Base-by-base conservation (phyloP, 2,888 invertebrate genomes). In the Aleiodes alternator region DNA sequence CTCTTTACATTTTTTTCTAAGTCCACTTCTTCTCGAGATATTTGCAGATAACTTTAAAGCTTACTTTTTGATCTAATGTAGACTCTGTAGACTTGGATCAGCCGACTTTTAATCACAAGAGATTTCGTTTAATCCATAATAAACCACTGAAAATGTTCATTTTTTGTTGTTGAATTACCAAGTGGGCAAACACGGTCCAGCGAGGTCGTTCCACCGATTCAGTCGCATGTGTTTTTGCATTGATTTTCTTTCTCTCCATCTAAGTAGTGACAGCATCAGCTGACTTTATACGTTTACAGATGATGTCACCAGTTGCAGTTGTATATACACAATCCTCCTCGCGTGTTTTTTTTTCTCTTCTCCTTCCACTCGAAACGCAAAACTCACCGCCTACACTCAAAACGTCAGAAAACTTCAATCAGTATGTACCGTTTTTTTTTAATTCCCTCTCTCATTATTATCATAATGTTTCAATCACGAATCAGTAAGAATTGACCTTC, bases 201-300 rank as follows among this genome's bases (percentile, higher is more conserved):
- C 81, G 82, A 82, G 81, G 82, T 82, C 79, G 78, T 81, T 81
- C 76, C 75, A 77, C 79, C 79, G 76, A 78, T 73, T 66, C 57
- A 75, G 69, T 70, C 71, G 61, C 71, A 74, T 64, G 69, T 51
- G 82, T 80, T 84, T 86, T 84, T 84, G 70, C 73, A 83, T 83
- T 80, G 82, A 14, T 48, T 79, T 80, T 88, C 87, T 88, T 87
- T 88, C 88, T 86, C 88, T 87, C 88, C 87, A 88, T 88, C 87
- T 88, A 88, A 87, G 88, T 88, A 86, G 83, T 84, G 82, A 29
- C 77, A 56, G 69, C 73, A 78, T 87, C 87, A 88, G 87, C 87
- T 88, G 87, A 85, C 85, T 83, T 79, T 76, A 75, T 69, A 74
- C 71, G 61, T 66, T 34, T 34, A 34, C 34, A 48, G 87, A 84